Base-by-base conservation (phyloP, 2,113 vertebrate genomes). In the Pholis gunnellus region DNA sequence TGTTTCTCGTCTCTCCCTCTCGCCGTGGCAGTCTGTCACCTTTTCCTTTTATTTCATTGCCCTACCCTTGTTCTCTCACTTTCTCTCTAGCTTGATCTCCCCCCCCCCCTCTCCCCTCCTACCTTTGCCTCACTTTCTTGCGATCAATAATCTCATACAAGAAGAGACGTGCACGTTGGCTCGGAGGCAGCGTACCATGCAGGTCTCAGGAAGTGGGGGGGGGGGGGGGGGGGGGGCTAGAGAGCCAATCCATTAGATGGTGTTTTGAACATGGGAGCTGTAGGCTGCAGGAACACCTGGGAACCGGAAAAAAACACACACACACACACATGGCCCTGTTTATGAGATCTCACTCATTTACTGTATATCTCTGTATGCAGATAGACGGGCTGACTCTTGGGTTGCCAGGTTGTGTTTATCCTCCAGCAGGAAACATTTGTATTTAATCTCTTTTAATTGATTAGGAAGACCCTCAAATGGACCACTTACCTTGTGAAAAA, bases 91-190 rank as follows among this genome's bases (percentile, higher is more conserved):
- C 63, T 48, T 38, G 9, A 44, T 44, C 52, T 60, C 36, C 78
- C 63, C 52, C 42, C 71, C 29, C 5, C 9, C 54, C 4, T 5
- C 59, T 11, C n/a, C n/a, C 60, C 29, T 14, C 5, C n/a, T 11
- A 13, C 5, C 64, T 27, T 67, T 38, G 22, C 84, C 64, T 79
- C 69, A 38, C 72, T 56, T 42, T 72, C 79, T 83, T 18, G 27
- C 87, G 82, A 83, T 91, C 89, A 86, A 91, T 94, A 87, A 85
- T 74, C 72, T 88, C 57, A 29, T 88, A 75, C 69, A 38, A 78
- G 85, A 71, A 65, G 76, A 78, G 81, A 70, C 63, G 25, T 42
- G 40, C 65, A 6, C 72, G 63, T 70, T 52, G 72, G 66, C 69
- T 81, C 1, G 4, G 64, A 80, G 72, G 77, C 75, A 61, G 75